Evolutionary conservation across 1,140 invertebrate genomes (phyloP), one percentile per base, ranked within the genome.

Genomic region (Parapsyche elsis): DNA sequence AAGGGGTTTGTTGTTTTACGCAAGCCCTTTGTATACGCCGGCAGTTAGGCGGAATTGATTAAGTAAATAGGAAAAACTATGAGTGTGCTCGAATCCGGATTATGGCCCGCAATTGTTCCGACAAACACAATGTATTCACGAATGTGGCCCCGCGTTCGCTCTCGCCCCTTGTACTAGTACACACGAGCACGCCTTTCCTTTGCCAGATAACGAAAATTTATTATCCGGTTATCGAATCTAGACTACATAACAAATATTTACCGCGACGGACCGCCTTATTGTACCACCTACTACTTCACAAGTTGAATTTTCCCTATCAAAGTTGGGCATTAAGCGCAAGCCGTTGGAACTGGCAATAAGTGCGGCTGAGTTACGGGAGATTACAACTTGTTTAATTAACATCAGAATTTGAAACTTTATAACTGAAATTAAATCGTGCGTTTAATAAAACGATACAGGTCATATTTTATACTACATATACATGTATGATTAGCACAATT

Each of bases 1-100:
- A 71, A 71, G 61, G n/a, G 76, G 61, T 78, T 78, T 78, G 76
- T 78, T 78, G 76, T 78, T 78, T 78, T 78, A 78, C 76, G 45
- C 64, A 71, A 64, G 67, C 44, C 76, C 76, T 71, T 70, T 71
- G 44, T 71, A 78, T 76, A 26, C 67, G 53, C 38, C 61, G 61
- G 21, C 59, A 53, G 57, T 70, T 78, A 78, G 59, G 76, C 67
- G 67, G 76, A 71, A 78, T 78, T 78, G 76, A 78, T 78, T 78
- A 71, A 71, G 76, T 67, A 67, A 71, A 53, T 78, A 78, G 44
- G 49, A 75, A 75, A 75, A 75, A 75, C 73, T 75, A 75, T 75
- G 73, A 57, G 73, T 21, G 46, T 57, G 23, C 73, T 57, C 73
- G 24, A 53, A 49, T 30, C 46, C 49, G 49, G 64, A 26, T 67